Conservation (phyloP, 2,797 vertebrate species). For the Pteronotus mesoamericanus region DNA sequence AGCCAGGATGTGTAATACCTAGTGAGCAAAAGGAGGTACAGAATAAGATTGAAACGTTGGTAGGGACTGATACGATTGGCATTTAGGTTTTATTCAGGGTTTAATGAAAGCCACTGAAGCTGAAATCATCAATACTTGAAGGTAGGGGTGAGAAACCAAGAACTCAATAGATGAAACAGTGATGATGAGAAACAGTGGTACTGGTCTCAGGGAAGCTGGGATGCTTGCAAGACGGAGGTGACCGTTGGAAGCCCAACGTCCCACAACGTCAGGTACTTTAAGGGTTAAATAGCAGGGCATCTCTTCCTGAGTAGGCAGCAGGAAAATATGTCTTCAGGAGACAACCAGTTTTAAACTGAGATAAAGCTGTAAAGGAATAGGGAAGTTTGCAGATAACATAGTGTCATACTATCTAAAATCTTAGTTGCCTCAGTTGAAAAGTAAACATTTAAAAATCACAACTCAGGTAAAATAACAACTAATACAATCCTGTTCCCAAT, state of each 20-base stretch:
- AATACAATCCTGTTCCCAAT: background rate
- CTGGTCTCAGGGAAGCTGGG: background rate
- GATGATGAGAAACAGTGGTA: background rate
- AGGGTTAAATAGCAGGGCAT: background rate
- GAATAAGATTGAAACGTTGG: background rate
- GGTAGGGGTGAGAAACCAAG: background rate
- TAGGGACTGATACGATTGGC: accelerated
- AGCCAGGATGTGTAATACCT: background rate
- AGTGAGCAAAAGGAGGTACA: background rate
- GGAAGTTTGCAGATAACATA: background rate
- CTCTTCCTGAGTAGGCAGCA: background rate
- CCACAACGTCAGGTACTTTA: background rate
- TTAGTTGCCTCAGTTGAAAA: background rate
- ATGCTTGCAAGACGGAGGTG: background rate
- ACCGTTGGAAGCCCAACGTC: too few relatives aligned
- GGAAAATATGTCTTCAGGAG: background rate
- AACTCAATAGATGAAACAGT: background rate
- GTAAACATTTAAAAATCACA: background rate
- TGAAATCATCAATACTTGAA: background rate
- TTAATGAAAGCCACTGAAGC: background rate
- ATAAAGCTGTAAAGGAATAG: background rate
- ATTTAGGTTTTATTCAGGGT: background rate
- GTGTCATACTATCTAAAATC: background rate
- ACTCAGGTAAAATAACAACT: background rate
- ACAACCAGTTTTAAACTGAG: background rate